Evolutionary conservation across 2,113 vertebrate genomes (phyloP).

Genomic region (Mirza zaza): DNA sequence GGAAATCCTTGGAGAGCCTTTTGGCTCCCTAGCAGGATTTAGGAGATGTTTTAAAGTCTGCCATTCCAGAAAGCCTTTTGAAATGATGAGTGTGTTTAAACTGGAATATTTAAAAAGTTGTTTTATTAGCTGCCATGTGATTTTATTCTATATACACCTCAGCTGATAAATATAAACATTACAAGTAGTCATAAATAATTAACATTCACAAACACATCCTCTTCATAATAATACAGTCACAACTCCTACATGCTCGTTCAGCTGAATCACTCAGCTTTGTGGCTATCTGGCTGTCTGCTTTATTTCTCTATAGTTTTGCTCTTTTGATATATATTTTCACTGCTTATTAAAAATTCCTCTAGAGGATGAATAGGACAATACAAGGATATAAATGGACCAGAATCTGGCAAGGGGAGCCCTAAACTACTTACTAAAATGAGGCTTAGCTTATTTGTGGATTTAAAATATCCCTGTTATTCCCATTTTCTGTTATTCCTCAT

Average conservation of each 20-base stretch:
- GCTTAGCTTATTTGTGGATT: neutral
- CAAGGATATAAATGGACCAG: neutral
- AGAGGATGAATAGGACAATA: neutral
- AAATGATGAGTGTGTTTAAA: conserved; percentile 26
- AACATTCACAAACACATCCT: neutral
- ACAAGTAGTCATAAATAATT: conserved; percentile 1
- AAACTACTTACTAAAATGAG: neutral
- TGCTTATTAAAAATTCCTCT: neutral
- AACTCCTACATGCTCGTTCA: too few species aligned
- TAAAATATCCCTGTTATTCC: neutral
- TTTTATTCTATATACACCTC: neutral
- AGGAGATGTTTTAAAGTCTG: neutral
- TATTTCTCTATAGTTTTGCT: neutral
- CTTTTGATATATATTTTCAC: neutral
- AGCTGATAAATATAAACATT: conserved; percentile 21
- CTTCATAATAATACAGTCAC: neutral
- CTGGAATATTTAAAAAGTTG: neutral
- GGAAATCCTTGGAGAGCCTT: neutral
- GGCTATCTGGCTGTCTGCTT: neutral
- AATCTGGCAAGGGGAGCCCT: neutral
- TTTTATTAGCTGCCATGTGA: conserved; percentile 21
- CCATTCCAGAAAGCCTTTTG: conserved; percentile 13
- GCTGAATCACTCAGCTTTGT: neutral
- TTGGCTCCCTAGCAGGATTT: neutral
- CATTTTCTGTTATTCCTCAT: neutral